A percentile compares a stretch with the other conserved stretches of the same genome.
Conservation (phyloP, 2,888 invertebrate genomes). For the Gnatocerus cornutus region DNA sequence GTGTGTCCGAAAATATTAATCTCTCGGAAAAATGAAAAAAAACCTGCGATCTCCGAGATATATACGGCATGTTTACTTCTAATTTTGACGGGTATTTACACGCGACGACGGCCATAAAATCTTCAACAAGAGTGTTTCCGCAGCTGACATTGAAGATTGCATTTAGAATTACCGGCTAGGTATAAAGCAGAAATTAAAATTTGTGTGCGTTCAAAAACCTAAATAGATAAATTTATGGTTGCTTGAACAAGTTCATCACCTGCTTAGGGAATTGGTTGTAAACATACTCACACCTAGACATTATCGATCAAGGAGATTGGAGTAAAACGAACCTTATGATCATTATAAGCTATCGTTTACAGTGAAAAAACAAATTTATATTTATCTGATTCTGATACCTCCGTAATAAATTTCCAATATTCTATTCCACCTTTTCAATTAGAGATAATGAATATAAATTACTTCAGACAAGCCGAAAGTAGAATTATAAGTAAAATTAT, state of each 20-base stretch:
- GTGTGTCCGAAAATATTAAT: conserved; percentile 73
- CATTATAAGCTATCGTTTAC: conserved; percentile 11
- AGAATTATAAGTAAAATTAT: conserved; percentile 49
- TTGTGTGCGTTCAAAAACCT: too few species aligned
- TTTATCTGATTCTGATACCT: conserved; percentile 35
- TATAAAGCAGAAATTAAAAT: too few species aligned
- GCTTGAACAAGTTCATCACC: too few species aligned
- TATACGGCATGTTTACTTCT: conserved; percentile 58
- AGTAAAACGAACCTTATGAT: not conserved
- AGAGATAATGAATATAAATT: conserved; percentile 68
- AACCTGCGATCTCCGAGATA: conserved; percentile 57
- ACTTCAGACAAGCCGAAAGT: conserved; percentile 29
- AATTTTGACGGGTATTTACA: conserved; percentile 54
- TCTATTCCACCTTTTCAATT: conserved; percentile 60
- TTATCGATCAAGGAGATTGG: conserved; percentile 7
- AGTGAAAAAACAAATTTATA: conserved; percentile 25
- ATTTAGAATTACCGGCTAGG: too few species aligned
- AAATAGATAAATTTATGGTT: too few species aligned
- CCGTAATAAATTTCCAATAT: conserved; percentile 57
- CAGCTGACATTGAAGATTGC: too few species aligned
- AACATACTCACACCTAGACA: conserved; percentile 1
- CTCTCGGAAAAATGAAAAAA: conserved; percentile 71
- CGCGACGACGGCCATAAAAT: conserved; percentile 50
- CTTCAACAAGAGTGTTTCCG: too few species aligned
- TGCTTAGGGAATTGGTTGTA: not conserved